Conservation (phyloP, 2,797 vertebrate genomes). For the Lagodon rhomboides region DNA sequence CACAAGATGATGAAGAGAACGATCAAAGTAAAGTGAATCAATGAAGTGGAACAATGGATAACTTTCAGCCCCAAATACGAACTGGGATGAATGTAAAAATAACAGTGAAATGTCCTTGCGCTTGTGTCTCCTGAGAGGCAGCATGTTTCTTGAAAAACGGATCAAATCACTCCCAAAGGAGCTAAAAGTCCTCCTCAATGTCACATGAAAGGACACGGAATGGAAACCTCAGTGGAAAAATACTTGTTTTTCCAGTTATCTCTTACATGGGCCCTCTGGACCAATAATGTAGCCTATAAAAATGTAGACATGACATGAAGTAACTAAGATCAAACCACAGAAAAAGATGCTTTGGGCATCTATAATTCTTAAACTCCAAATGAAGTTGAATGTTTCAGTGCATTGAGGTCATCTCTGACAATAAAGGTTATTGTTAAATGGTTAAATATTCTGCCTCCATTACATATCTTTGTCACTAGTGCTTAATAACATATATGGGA, state of each 20-base stretch:
- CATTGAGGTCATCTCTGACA: no score
- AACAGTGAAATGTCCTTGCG: neutral
- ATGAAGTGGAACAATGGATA: constrained; percentile 22
- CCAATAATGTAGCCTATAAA: neutral
- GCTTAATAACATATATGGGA: no score
- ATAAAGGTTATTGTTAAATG: no score
- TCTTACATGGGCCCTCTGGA: neutral
- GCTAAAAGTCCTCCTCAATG: neutral
- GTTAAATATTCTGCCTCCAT: no score
- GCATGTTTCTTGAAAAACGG: neutral
- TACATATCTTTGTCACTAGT: no score
- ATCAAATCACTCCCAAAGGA: neutral
- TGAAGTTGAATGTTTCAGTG: no score
- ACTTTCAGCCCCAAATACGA: neutral
- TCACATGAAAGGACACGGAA: neutral
- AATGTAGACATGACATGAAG: neutral
- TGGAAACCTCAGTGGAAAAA: neutral
- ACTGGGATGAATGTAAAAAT: constrained; percentile 12
- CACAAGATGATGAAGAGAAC: constrained; percentile 8
- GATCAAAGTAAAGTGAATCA: constrained; percentile 26
- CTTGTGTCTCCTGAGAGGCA: no score
- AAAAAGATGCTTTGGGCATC: no score
- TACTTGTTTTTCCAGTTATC: neutral
- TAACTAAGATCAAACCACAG: no score
- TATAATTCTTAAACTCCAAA: no score